phyloP scores from a whole-genome alignment of 1,140 invertebrate genomes.

The Aphidius gifuensis region DNA sequence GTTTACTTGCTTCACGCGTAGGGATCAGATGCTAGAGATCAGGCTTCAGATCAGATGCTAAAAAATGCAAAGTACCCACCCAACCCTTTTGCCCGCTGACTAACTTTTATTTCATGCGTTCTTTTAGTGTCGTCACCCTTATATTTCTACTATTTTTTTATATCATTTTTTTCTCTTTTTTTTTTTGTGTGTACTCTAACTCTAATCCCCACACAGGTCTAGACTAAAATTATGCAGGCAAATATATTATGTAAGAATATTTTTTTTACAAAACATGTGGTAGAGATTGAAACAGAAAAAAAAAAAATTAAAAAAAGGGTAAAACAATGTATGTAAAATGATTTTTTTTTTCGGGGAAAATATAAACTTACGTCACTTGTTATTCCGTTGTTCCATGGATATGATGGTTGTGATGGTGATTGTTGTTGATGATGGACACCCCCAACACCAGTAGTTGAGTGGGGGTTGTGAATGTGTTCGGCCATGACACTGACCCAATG shows the following conservation, averaged over 20 bases:
- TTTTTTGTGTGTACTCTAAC: no score
- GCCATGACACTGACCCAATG: constrained; percentile 70
- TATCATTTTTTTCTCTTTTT: no score
- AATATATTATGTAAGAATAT: no score
- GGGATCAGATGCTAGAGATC: neutral
- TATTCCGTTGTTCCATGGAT: constrained; percentile 61
- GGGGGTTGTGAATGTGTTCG: constrained; percentile 62
- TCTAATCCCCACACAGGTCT: neutral
- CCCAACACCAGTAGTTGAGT: constrained; percentile 46
- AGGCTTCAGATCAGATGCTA: neutral
- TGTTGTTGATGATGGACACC: constrained; percentile 52
- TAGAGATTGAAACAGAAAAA: no score
- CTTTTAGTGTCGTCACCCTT: neutral
- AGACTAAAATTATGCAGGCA: constrained; percentile 14
- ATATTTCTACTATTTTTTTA: no score
- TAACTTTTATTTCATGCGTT: constrained; percentile 13
- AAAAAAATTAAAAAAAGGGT: no score
- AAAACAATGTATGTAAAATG: no score
- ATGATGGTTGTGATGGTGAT: constrained; percentile 56
- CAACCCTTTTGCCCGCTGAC: constrained; percentile 41
- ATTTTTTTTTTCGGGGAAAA: neutral
- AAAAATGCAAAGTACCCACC: constrained; percentile 34
- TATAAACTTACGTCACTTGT: constrained; percentile 55
- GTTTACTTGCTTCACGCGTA: constrained; percentile 19
- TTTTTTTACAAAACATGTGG: neutral